Percentiles rank a stretch among this genome's conserved stretches.
These are phyloP conservation scores for Chloebia gouldiae DNA, from an alignment of 2,113 vertebrate species.

Conservation along the genomic window DNA sequence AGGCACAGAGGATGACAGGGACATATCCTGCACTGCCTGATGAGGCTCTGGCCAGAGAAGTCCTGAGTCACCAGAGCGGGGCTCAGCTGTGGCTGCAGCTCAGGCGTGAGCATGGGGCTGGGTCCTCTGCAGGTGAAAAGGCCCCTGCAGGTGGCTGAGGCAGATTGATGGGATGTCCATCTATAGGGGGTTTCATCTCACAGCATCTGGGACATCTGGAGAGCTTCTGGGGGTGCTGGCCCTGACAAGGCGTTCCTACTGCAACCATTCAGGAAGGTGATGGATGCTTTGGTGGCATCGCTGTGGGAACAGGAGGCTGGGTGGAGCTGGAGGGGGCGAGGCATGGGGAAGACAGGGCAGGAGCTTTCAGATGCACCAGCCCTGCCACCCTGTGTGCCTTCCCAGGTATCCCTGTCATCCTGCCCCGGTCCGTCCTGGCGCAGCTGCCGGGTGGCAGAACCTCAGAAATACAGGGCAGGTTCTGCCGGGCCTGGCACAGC, in stretches of 20 bases:
- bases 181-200: background rate
- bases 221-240: background rate
- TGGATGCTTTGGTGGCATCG: background rate
- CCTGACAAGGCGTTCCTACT: accelerated
- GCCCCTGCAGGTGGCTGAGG: background rate
- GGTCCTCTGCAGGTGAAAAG: background rate
- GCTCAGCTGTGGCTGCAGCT: background rate
- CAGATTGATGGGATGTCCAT: background rate
- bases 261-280: background rate
- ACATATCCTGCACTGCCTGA: accelerated
- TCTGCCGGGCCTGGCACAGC: accelerated
- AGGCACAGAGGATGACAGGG: background rate
- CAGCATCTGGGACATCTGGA: background rate
- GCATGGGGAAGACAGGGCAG: background rate
- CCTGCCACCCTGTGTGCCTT: background rate
- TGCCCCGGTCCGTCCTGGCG: background rate
- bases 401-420: background rate
- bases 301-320: background rate
- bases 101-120: background rate
- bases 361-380: background rate
- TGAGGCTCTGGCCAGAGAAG: background rate
- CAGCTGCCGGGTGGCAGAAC: background rate
- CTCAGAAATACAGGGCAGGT: accelerated
- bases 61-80: background rate
- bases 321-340: background rate